Base-by-base conservation (phyloP, 2,888 invertebrate species). In the Osmoderma eremita region DNA sequence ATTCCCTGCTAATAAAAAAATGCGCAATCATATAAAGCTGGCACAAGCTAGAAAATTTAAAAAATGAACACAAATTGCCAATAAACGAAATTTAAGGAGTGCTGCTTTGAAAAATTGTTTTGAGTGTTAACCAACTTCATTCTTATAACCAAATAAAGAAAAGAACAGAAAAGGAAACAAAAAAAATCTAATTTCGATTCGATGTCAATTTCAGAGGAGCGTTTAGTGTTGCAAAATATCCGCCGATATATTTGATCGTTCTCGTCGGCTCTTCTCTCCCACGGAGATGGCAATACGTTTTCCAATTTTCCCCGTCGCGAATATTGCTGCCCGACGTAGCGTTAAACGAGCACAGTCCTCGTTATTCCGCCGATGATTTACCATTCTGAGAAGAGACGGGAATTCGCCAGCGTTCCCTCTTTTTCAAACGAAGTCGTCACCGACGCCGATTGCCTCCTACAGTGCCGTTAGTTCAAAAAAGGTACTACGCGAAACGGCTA, bases 291-390 rank as follows among this genome's bases (percentile, higher is more conserved):
- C 38, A 53, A 53, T 53, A 53, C 38, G 17, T 53, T 53, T 53
- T 53, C 53, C 53, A 53, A 53, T 53, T 53, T 53, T 53, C 53
- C 53, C 17, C 53, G 15, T 38, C 38, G 38, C 38, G 38, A 53
- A 38, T 53, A 53, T 38, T 38, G 38, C 38, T 18, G 53, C 20
- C n/a, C 53, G 12, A n/a, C 53, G 18, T 18, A 38, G 53, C 53
- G 53, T 53, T 53, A 53, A 53, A 53, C 53, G 53, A 53, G 53
- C 53, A 38, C 2, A 53, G 53, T 38, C 38, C 53, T 38, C 36
- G 53, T 50, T 50, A 24, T 53, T 39, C 17, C 20, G 12, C 17
- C 53, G 20, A 12, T 15, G 36, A 38, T 39, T 38, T 18, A 10
- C 38, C 18, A 17, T 53, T 38, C 20, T 39, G 15, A n/a, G 38